Evolutionary conservation across 2,888 invertebrate genomes (phyloP).

Genomic region (Stenolophus ochropezus): DNA sequence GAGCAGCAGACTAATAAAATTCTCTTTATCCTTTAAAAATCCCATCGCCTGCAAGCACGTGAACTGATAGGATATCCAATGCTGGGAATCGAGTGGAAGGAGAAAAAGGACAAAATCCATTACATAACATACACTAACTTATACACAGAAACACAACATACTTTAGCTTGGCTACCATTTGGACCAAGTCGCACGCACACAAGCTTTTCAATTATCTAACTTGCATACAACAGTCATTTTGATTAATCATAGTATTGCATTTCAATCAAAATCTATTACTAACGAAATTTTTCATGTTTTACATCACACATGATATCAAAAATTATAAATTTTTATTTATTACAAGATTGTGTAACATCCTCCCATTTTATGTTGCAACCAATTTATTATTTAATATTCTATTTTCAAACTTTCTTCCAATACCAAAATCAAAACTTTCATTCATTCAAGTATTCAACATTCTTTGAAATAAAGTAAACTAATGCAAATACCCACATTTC

Average conservation of each 20-base stretch:
- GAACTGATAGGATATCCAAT: slow-evolving; percentile 94
- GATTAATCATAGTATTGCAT: not conserved
- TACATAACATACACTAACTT: slow-evolving; percentile 38
- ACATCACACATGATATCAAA: too few relatives aligned
- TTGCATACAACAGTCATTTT: not conserved
- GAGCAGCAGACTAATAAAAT: slow-evolving; percentile 90
- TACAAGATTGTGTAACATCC: too few relatives aligned
- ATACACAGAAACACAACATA: not conserved
- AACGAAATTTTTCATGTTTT: too few relatives aligned
- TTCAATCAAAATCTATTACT: too few relatives aligned
- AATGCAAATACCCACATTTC: too few relatives aligned
- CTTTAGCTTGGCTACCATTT: slow-evolving; percentile 23
- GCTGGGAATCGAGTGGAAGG: slow-evolving; percentile 73
- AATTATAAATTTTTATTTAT: too few relatives aligned
- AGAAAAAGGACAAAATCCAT: slow-evolving; percentile 34
- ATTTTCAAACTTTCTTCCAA: too few relatives aligned
- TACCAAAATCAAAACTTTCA: too few relatives aligned
- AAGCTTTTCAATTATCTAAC: not conserved
- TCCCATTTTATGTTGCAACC: too few relatives aligned
- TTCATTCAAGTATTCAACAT: too few relatives aligned
- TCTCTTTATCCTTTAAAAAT: slow-evolving; percentile 90
- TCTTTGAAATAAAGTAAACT: too few relatives aligned
- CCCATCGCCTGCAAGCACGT: slow-evolving; percentile 94
- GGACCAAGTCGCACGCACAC: slow-evolving; percentile 26
- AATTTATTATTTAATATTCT: too few relatives aligned